Evolutionary conservation across 2,797 vertebrate genomes (phyloP).

Genomic region (Acipenser transmontanus): DNA sequence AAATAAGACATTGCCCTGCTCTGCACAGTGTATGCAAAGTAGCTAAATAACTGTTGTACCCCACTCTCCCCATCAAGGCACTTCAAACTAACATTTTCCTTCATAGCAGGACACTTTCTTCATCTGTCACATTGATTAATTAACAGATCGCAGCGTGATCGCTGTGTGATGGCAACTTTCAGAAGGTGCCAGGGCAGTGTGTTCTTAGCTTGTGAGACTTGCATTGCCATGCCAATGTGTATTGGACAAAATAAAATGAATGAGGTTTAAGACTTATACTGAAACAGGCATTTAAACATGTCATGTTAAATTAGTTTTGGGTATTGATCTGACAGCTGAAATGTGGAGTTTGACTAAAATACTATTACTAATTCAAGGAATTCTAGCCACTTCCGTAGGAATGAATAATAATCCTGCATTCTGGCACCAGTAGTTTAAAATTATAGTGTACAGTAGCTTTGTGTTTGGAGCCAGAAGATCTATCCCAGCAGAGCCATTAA

Average conservation of each 20-base stretch:
- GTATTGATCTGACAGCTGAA: conserved; percentile 46
- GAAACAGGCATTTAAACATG: conserved; percentile 39
- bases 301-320: conserved; percentile 52
- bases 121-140: conserved; percentile 68
- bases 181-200: conserved; percentile 42
- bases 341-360: neutral
- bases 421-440: too few relatives aligned
- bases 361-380: too few relatives aligned
- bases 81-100: conserved; percentile 52
- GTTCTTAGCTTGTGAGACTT: conserved; percentile 44
- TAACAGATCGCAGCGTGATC: conserved; percentile 55
- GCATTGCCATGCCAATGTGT: neutral
- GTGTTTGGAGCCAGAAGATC: too few relatives aligned
- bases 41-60: conserved; percentile 15
- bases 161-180: conserved; percentile 20
- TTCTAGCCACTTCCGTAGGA: too few relatives aligned
- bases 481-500: too few relatives aligned
- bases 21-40: conserved; percentile 1
- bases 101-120: conserved; percentile 57
- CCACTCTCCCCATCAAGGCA: conserved; percentile 30
- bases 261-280: conserved; percentile 23
- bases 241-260: conserved; percentile 23
- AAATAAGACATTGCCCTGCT: neutral
- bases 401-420: too few relatives aligned
- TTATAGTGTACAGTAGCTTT: too few relatives aligned